These are phyloP conservation scores for Anthonomus grandis DNA, from an alignment of 1,140 invertebrate species.

Conservation along the genomic window DNA sequence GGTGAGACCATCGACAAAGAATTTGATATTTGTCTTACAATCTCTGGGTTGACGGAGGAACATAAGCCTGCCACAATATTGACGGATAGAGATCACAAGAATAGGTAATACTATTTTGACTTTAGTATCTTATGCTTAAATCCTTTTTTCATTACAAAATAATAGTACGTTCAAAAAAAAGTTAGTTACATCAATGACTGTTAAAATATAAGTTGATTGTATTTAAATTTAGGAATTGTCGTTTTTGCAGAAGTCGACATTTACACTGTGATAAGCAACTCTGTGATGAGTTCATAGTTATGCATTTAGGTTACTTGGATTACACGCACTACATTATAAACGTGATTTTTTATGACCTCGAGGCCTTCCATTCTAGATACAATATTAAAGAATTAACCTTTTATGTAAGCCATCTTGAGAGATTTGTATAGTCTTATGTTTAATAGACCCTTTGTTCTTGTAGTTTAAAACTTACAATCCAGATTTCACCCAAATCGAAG, in stretches of 20 bases:
- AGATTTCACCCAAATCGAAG: slow-evolving; percentile 92
- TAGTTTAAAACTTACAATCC: slow-evolving; percentile 96
- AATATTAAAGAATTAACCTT: slow-evolving; percentile 82
- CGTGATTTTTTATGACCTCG: slow-evolving; percentile 78
- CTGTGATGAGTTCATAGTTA: slow-evolving; percentile 84
- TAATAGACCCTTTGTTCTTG: slow-evolving; percentile 46
- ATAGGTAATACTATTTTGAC: slow-evolving; percentile 52
- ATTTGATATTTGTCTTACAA: slow-evolving; percentile 77
- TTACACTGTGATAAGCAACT: slow-evolving; percentile 75
- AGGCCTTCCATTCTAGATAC: slow-evolving; percentile 79
- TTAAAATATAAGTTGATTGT: neutral
- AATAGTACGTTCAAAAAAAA: neutral
- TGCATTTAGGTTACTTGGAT: slow-evolving; percentile 88
- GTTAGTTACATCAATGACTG: neutral
- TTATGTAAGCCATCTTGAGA: slow-evolving; percentile 68
- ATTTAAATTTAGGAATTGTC: neutral
- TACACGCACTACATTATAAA: slow-evolving; percentile 85
- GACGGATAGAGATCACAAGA: slow-evolving; percentile 61
- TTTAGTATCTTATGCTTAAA: no score
- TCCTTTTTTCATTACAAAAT: no score
- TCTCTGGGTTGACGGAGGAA: slow-evolving; percentile 73
- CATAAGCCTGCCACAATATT: slow-evolving; percentile 66
- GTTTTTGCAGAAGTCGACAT: slow-evolving; percentile 65
- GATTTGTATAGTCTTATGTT: slow-evolving; percentile 3
- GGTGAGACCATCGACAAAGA: slow-evolving; percentile 85